These are phyloP conservation scores for Pygoscelis adeliae DNA, from an alignment of 2,113 vertebrate genomes.

Conservation along the genomic window DNA sequence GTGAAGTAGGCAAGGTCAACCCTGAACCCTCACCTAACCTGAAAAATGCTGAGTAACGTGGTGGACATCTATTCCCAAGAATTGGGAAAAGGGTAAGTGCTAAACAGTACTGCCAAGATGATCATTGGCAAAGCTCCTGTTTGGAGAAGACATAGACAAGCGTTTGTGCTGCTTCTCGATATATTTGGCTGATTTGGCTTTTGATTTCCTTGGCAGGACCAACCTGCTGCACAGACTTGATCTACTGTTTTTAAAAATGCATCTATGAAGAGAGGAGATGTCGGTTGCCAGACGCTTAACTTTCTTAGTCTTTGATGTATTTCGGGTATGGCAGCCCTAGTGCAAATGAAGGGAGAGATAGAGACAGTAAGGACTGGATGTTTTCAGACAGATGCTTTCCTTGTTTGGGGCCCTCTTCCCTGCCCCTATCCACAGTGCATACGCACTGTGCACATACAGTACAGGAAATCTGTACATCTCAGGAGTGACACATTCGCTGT, in stretches of 20 bases:
- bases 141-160: not conserved
- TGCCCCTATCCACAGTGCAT: accelerated
- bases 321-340: not conserved
- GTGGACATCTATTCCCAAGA: not conserved
- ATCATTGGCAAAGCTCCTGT: not conserved
- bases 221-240: not conserved
- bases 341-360: not conserved
- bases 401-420: not conserved
- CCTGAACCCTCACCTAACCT: not conserved
- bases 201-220: slow-evolving; percentile 20
- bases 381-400: not conserved
- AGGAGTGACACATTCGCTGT: accelerated
- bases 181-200: not conserved
- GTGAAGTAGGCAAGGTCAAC: not conserved
- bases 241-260: not conserved
- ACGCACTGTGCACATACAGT: accelerated
- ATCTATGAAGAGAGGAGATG: not conserved
- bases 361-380: not conserved
- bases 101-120: slow-evolving; percentile 1
- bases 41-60: not conserved
- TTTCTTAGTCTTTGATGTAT: not conserved
- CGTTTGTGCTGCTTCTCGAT: not conserved
- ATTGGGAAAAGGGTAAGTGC: not conserved
- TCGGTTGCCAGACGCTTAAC: not conserved
- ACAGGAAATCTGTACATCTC: accelerated